A percentile compares a stretch with the other conserved stretches of the same genome.
These are phyloP conservation scores for Drosophila baimaii DNA, from an alignment of 1,140 invertebrate genomes.

Conservation along the genomic window DNA sequence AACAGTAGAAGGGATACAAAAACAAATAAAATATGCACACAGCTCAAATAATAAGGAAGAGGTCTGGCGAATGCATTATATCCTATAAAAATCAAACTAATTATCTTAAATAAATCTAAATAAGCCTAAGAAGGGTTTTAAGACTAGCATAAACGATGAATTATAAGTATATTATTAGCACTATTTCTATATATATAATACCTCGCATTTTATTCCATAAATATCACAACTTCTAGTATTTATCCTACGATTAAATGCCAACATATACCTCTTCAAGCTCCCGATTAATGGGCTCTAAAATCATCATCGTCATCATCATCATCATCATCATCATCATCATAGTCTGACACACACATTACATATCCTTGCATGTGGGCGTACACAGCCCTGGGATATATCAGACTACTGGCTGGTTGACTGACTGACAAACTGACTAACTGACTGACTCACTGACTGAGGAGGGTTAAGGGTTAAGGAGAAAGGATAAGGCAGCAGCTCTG, in stretches of 20 bases:
- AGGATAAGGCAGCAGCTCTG: neutral
- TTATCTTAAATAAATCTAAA: too few species aligned
- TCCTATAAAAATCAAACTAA: neutral
- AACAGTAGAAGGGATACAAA: neutral
- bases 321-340: neutral
- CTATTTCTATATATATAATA: too few species aligned
- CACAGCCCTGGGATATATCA: constrained; percentile 8
- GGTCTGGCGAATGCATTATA: neutral
- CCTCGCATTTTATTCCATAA: neutral
- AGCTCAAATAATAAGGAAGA: neutral
- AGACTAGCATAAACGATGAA: too few species aligned
- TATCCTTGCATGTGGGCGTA: constrained; percentile 1
- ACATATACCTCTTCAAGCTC: neutral
- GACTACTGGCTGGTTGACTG: constrained; percentile 2
- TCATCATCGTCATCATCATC: neutral
- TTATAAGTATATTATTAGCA: too few species aligned
- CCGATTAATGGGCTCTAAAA: constrained; percentile 3
- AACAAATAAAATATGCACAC: neutral
- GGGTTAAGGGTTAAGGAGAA: too few species aligned
- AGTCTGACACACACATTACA: neutral
- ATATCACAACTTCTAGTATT: neutral
- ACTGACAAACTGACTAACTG: neutral
- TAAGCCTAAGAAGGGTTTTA: too few species aligned
- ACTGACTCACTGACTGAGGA: constrained; percentile 6
- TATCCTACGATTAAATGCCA: neutral